Evolutionary conservation across 2,113 vertebrate genomes (phyloP).

Genomic region (Channa maculata): DNA sequence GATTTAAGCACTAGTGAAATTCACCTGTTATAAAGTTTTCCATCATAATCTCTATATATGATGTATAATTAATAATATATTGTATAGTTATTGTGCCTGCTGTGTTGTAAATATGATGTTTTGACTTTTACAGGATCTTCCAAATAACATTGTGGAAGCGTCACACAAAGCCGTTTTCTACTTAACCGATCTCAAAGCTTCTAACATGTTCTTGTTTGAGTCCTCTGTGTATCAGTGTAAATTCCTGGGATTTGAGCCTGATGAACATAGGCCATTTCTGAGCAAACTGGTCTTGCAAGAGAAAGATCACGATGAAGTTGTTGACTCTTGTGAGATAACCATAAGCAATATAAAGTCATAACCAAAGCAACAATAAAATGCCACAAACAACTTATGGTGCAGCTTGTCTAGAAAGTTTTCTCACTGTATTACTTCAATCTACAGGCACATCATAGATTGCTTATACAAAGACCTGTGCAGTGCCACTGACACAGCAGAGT

Average conservation of each 20-base stretch:
- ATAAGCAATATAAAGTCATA: too few species aligned
- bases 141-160: accelerated
- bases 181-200: accelerated
- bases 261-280: accelerated
- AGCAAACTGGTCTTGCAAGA: constrained; percentile 30
- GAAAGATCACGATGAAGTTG: accelerated
- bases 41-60: too few species aligned
- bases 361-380: too few species aligned
- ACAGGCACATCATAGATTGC: too few species aligned
- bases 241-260: constrained; percentile 40
- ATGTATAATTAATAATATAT: too few species aligned
- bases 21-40: too few species aligned
- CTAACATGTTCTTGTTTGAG: constrained; percentile 8
- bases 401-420: not conserved
- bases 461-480: too few species aligned
- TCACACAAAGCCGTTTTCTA: constrained; percentile 51
- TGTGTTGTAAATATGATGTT: too few species aligned
- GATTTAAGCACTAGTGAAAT: too few species aligned
- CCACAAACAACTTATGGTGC: not conserved
- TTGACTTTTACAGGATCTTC: constrained; percentile 26
- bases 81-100: too few species aligned
- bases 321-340: accelerated
- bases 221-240: not conserved
- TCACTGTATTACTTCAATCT: too few species aligned
- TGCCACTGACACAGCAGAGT: too few species aligned